Evolutionary conservation across 35 echinoderm and acorn worm genomes (phyloP).

Genomic region (Holothuria glaberrima): DNA sequence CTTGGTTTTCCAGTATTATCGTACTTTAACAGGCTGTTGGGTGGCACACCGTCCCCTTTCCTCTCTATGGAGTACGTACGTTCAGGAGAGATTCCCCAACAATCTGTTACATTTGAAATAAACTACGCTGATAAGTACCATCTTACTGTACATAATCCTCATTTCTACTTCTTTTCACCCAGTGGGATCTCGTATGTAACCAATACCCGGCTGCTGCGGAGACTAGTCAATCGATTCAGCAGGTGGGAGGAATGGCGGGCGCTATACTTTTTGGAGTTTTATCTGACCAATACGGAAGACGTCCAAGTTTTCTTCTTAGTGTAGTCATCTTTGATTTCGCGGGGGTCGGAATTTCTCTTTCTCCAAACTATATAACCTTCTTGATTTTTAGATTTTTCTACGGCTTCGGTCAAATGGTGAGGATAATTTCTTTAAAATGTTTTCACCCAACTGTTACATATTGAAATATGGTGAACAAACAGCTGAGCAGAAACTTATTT

Average conservation of each 20-base stretch:
- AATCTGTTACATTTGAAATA: no score
- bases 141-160: no score
- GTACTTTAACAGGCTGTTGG: no score
- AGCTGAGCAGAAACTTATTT: no score
- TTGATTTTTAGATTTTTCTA: neutral
- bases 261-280: slow-evolving; percentile 1
- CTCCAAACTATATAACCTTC: neutral
- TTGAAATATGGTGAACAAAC: no score
- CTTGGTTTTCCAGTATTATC: no score
- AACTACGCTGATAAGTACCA: no score
- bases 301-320: neutral
- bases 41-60: no score
- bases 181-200: slow-evolving; percentile 41
- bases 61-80: no score
- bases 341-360: neutral
- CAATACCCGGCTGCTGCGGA: slow-evolving; percentile 11
- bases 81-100: no score
- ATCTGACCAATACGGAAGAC: slow-evolving; percentile 2
- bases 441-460: no score
- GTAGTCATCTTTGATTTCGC: neutral
- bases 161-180: slow-evolving; percentile 17
- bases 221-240: slow-evolving; percentile 14
- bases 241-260: neutral
- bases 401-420: slow-evolving; percentile 21
- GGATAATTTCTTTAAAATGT: no score